Evolutionary conservation across 1,140 invertebrate genomes (phyloP).

Genomic region (Galendromus occidentalis): DNA sequence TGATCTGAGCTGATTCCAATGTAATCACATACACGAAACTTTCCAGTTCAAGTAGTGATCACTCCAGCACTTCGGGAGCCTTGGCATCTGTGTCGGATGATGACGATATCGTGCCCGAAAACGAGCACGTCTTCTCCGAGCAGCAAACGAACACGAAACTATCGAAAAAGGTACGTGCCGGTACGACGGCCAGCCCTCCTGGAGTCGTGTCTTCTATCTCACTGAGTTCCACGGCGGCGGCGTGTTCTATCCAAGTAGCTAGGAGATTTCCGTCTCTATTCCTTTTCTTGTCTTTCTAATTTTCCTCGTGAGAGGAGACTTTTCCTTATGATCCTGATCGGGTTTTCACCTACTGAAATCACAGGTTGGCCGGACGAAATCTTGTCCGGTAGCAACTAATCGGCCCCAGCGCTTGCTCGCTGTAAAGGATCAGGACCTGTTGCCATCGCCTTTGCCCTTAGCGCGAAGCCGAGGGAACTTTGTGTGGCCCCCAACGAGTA

Average conservation of each 20-base stretch:
- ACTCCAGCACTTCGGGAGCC: constrained; percentile 7
- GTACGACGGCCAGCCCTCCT: no score
- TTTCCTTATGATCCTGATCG: no score
- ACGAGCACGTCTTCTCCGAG: not conserved
- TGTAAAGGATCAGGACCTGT: not conserved
- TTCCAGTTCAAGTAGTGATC: constrained; percentile 7
- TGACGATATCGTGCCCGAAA: constrained; percentile 7
- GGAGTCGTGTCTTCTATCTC: no score
- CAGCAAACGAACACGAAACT: not conserved
- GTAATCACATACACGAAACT: not conserved
- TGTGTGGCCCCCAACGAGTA: constrained; percentile 3
- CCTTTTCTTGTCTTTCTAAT: no score
- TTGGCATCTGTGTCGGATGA: constrained; percentile 6
- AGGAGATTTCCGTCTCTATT: no score
- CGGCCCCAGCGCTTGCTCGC: not conserved
- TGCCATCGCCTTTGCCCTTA: not conserved
- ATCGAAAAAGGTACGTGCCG: not conserved
- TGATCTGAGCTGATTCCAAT: not conserved
- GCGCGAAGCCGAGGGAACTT: constrained; percentile 6
- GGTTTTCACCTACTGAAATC: not conserved
- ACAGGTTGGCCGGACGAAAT: not conserved
- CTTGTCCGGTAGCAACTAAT: not conserved
- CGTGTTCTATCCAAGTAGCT: no score
- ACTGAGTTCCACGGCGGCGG: no score
- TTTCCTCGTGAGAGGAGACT: no score